Evolutionary conservation across 2,888 invertebrate genomes (phyloP), one percentile per base, ranked within the genome.

Genomic region (Autographa pulchrina): DNA sequence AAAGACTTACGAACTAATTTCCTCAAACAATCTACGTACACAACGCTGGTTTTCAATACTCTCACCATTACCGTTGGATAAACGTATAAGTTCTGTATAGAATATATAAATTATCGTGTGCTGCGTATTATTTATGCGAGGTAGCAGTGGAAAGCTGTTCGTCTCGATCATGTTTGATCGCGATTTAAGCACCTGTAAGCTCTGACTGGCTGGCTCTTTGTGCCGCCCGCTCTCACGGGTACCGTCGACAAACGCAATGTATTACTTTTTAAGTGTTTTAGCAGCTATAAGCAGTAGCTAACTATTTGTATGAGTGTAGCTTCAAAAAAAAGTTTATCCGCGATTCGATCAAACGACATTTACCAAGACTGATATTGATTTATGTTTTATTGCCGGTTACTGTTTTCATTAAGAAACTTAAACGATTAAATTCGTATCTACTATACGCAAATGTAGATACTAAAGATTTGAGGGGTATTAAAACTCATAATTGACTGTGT

Each of bases 171-270:
- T 90, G 90, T 92, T 92, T 92, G 92, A 92, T 92, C 90, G 92
- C 90, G 85, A 91, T 92, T 92, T 92, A 93, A 93, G 90, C 92
- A 92, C 92, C 92, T 92, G 91, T 91, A 90, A 83, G 82, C 74
- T 72, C 62, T 13, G 59, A 59, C 72, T 70, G 78, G 82, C 72
- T 75, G 83, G 88, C 85, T 88, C 93, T 92, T 92, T 93, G 92
- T 90, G 83, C 82, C 82, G 78, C 85, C 91, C 89, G 90, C 90
- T 82, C 86, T 77, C 83, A 85, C 80, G 80, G 31, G 86, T 88
- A 92, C 81, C 73, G 85, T 82, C 70, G 52, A 64, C 76, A 74
- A 65, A 72, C 25, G 38, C 54, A 13, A 9, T 32, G 52, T 52
- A 25, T 48, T 43, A 2, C 11, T 8, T 38, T 25, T 38, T 0